Percentiles rank a stretch among this genome's conserved stretches.
Conservation (phyloP, 2,113 vertebrate species). For the Pampusana beccarii region DNA sequence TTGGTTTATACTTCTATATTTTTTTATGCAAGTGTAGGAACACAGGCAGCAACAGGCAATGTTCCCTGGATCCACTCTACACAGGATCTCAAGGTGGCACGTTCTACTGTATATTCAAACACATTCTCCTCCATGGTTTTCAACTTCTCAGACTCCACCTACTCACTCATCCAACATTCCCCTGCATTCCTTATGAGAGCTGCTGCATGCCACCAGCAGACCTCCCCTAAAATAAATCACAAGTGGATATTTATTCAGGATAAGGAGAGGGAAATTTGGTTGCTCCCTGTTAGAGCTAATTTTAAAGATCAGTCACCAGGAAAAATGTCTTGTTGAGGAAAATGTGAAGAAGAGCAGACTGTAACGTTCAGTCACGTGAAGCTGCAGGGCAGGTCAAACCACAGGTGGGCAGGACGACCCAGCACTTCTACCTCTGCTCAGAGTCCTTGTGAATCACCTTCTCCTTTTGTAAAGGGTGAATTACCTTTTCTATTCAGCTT, state of each 20-base stretch:
- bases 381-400: background rate
- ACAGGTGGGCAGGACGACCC: accelerated
- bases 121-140: background rate
- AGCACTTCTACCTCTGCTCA: background rate
- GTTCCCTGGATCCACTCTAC: background rate
- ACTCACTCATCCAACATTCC: accelerated
- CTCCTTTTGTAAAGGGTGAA: background rate
- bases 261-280: background rate
- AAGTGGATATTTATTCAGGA: accelerated
- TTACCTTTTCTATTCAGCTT: background rate
- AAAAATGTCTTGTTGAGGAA: background rate
- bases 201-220: background rate
- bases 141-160: background rate
- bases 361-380: background rate
- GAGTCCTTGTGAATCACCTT: background rate
- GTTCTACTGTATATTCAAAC: background rate
- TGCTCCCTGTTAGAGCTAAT: background rate
- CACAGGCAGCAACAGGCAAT: background rate
- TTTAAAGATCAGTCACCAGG: background rate
- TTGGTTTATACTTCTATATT: background rate
- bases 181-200: background rate
- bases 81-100: no score
- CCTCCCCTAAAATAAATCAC: background rate
- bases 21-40: background rate
- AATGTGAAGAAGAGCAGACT: background rate